A percentile compares a stretch with the other conserved stretches of the same genome.
phyloP scores from a whole-genome alignment of 2,888 invertebrate species.

The Eurois occulta region DNA sequence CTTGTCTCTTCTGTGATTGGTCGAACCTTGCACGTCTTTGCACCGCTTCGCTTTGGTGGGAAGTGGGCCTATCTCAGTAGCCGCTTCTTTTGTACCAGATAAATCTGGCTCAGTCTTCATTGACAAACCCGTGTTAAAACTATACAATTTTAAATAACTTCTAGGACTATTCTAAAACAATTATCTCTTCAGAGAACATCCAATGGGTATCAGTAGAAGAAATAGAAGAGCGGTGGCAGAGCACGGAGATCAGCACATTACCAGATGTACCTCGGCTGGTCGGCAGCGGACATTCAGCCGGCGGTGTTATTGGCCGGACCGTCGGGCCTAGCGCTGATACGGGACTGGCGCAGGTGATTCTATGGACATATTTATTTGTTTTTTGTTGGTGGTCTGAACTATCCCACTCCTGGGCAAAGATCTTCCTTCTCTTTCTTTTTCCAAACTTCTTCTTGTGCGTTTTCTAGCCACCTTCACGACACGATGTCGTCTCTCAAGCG shows the following conservation, averaged over 20 bases:
- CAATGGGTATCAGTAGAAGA: conserved; percentile 99
- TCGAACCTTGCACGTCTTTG: not conserved
- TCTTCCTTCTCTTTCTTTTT: not conserved
- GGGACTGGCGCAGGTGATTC: conserved; percentile 84
- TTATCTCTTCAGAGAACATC: conserved; percentile 93
- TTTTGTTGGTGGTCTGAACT: not conserved
- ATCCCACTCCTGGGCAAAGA: not conserved
- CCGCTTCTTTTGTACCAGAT: not conserved
- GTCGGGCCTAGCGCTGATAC: conserved; percentile 93
- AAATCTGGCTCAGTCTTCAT: not conserved
- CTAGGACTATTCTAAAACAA: not conserved
- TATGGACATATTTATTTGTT: not conserved
- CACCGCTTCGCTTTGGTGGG: not conserved
- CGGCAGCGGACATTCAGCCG: conserved; percentile 98
- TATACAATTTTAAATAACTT: not conserved
- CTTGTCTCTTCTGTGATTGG: not conserved
- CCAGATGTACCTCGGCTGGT: conserved; percentile 97
- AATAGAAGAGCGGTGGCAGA: conserved; percentile 94
- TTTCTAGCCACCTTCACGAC: not conserved
- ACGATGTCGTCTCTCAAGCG: not conserved
- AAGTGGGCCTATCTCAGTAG: not conserved
- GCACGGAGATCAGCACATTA: conserved; percentile 94
- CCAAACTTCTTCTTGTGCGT: not conserved
- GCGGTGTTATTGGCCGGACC: conserved; percentile 98
- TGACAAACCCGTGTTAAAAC: not conserved